phyloP scores from a whole-genome alignment of 2,113 vertebrate species.

The Tretioscincus oriximinensis region DNA sequence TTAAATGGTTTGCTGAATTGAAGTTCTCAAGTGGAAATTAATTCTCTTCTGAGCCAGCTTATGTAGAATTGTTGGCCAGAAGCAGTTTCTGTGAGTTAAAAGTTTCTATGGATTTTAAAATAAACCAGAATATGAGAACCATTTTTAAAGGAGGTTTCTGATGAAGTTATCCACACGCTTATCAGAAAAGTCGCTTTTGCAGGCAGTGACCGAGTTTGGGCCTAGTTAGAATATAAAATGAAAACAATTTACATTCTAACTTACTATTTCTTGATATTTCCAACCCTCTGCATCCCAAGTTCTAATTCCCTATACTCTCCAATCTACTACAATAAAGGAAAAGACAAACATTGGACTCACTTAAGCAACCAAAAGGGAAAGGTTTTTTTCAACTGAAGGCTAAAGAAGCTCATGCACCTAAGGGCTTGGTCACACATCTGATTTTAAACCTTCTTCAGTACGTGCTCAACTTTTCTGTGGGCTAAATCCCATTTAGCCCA shows the following conservation, averaged over 20 bases:
- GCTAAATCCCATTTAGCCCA: too few species aligned
- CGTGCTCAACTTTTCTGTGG: too few species aligned
- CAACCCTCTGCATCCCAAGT: too few species aligned
- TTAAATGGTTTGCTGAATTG: conserved; percentile 19
- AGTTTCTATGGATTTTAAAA: conserved; percentile 11
- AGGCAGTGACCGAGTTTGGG: neutral
- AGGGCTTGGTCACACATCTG: too few species aligned
- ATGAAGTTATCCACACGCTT: neutral
- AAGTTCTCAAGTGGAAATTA: conserved; percentile 20
- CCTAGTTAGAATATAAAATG: conserved; percentile 5
- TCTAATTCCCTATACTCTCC: too few species aligned
- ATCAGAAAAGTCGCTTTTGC: neutral
- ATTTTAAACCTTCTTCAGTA: too few species aligned
- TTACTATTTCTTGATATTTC: neutral
- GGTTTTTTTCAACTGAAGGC: too few species aligned
- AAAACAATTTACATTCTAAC: neutral
- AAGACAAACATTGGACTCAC: too few species aligned
- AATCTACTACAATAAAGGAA: too few species aligned
- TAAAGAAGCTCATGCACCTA: too few species aligned
- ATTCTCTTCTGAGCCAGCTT: neutral
- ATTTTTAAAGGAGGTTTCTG: neutral
- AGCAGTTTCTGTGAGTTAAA: neutral
- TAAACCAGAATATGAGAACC: neutral
- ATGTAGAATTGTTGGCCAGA: neutral
- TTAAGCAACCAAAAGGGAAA: too few species aligned